Conservation (phyloP, 1,140 invertebrate species). For the Araneus ventricosus region DNA sequence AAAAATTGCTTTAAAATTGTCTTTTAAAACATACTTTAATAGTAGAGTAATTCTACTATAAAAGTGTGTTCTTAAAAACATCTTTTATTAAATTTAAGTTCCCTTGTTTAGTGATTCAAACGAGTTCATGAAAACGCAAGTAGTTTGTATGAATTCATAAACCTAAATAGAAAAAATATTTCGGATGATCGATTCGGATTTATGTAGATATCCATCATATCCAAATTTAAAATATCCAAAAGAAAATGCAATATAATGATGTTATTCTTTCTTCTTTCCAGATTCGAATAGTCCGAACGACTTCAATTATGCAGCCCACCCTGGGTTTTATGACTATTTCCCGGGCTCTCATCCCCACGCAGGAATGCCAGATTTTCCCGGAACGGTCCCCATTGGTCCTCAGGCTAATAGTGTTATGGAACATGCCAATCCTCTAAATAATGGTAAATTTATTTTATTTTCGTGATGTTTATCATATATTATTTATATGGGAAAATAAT, state of each 20-base stretch:
- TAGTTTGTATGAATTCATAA: no score
- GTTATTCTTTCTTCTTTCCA: constrained; percentile 11
- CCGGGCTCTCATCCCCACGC: constrained; percentile 63
- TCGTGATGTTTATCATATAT: background rate
- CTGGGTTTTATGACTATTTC: constrained; percentile 74
- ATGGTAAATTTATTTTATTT: constrained; percentile 25
- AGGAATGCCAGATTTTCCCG: constrained; percentile 73
- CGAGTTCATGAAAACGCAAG: no score
- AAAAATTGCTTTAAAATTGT: no score
- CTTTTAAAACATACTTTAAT: no score
- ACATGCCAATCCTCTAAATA: constrained; percentile 41
- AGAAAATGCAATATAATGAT: background rate
- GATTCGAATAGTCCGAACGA: constrained; percentile 75
- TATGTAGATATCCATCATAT: no score
- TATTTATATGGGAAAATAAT: background rate
- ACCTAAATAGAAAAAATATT: no score
- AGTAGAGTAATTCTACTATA: no score
- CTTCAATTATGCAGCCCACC: constrained; percentile 72
- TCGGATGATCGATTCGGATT: no score
- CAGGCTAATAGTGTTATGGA: constrained; percentile 13
- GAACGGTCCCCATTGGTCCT: constrained; percentile 76
- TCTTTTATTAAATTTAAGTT: no score
- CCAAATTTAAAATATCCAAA: no score
- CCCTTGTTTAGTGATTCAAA: no score
- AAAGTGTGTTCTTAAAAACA: no score